A percentile compares a stretch with the other conserved stretches of the same genome.
Evolutionary conservation across 2,113 vertebrate species (phyloP).

Genomic region (Microcebus griseorufus): DNA sequence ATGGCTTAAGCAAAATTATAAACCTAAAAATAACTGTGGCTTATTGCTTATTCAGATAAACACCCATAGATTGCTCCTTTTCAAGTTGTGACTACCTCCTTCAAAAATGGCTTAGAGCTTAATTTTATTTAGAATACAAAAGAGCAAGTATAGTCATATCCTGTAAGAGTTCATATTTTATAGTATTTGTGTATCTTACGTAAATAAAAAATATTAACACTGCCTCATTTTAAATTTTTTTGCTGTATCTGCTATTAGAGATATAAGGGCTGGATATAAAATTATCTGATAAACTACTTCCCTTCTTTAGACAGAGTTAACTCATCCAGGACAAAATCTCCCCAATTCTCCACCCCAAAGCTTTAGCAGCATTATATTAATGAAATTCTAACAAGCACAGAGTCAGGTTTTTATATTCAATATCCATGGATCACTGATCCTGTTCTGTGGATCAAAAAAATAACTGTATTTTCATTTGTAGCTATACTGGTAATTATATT

Average conservation of each 20-base stretch:
- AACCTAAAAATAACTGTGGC: neutral
- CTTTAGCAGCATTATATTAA: neutral
- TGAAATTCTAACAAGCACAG: neutral
- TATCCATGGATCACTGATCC: neutral
- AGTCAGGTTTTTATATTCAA: neutral
- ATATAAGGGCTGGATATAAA: neutral
- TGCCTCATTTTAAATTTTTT: neutral
- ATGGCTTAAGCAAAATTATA: neutral
- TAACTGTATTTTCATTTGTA: neutral
- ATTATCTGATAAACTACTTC: neutral
- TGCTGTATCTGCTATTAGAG: neutral
- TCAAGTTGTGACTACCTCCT: neutral
- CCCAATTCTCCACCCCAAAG: neutral
- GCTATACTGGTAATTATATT: neutral
- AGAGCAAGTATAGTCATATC: neutral
- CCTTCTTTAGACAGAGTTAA: neutral
- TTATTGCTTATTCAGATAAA: neutral
- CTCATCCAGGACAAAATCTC: neutral
- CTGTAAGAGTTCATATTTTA: neutral
- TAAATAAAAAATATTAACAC: neutral
- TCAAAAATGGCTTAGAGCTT: neutral
- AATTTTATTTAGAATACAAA: constrained; percentile 32
- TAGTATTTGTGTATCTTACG: neutral
- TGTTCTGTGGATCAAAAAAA: neutral
- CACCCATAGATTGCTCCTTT: neutral